Base-by-base conservation (phyloP, 2,888 invertebrate species). In the Apodemia zela region DNA sequence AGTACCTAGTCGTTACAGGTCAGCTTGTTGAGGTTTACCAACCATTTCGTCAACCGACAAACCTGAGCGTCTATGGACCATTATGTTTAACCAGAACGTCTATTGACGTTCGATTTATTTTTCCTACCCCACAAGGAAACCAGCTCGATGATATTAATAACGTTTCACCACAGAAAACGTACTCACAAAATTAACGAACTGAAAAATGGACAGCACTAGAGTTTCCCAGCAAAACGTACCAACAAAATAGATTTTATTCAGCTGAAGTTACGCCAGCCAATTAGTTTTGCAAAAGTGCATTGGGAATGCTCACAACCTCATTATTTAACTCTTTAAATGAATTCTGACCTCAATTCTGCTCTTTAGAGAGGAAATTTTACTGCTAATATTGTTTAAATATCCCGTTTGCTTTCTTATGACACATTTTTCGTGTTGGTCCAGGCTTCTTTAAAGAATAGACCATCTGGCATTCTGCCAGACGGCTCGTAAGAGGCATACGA, bases 211-310 rank as follows among this genome's bases (percentile, higher is more conserved):
- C 69, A 72, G 65, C 72, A 69, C 70, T 70, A 66, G 60, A 65
- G 65, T 67, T 67, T 66, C 64, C 69, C 69, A 76, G 74, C 73
- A 74, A 73, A 77, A 75, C 73, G 76, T 73, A 75, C 75, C 79
- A 76, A 77, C 76, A 58, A 79, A 83, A 85, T 80, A 73, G 80
- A 80, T 82, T 84, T 84, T 84, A 85, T 84, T 85, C 83, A 76
- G 78, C 73, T 78, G 77, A 79, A 84, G 82, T 81, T 80, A 77
- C 78, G 72, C 75, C 71, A 79, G 78, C 84, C 85, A 87, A 87
- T 87, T 86, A 86, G 82, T 83, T 83, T 79, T 77, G 78, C 79
- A 75, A 79, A 81, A 84, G 81, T 81, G 83, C 85, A 84, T 83
- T 78, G 77, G 77, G 81, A 84, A 82, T 82, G 80, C 80, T 82